Conservation (phyloP, 2,888 invertebrate genomes). For the Clanis bilineata region DNA sequence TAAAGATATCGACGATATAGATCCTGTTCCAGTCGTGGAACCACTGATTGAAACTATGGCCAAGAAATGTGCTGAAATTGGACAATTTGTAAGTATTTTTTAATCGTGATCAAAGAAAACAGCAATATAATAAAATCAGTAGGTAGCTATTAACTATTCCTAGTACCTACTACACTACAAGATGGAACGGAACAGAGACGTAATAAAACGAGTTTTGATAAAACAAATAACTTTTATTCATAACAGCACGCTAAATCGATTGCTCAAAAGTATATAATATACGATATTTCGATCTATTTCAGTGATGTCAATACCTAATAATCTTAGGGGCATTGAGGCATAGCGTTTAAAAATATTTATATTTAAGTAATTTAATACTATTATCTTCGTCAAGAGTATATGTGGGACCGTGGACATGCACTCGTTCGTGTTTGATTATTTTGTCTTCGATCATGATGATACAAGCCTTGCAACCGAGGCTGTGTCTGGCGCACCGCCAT, state of each 20-base stretch:
- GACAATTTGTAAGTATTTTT: conserved; percentile 58
- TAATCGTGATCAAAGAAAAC: too few species aligned
- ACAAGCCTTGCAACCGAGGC: not conserved
- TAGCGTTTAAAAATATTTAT: not conserved
- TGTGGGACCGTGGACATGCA: not conserved
- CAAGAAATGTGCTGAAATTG: conserved; percentile 49
- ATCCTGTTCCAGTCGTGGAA: conserved; percentile 24
- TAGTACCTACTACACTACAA: too few species aligned
- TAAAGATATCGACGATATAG: conserved; percentile 24
- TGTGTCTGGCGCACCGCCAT: not conserved
- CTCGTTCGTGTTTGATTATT: not conserved
- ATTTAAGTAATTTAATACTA: not conserved
- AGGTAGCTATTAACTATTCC: too few species aligned
- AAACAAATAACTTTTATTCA: too few species aligned
- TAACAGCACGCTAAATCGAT: too few species aligned
- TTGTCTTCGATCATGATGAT: not conserved
- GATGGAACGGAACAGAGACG: too few species aligned
- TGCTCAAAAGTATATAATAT: too few species aligned
- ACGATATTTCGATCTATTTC: too few species aligned
- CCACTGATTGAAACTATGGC: conserved; percentile 5
- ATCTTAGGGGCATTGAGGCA: not conserved
- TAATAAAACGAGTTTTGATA: too few species aligned
- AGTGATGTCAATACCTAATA: too few species aligned
- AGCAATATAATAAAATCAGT: too few species aligned
- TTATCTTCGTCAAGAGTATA: not conserved